Percentiles rank a stretch among this genome's conserved stretches.
These are phyloP conservation scores for Tipula confusa DNA, from an alignment of 2,888 invertebrate genomes.

Conservation along the genomic window DNA sequence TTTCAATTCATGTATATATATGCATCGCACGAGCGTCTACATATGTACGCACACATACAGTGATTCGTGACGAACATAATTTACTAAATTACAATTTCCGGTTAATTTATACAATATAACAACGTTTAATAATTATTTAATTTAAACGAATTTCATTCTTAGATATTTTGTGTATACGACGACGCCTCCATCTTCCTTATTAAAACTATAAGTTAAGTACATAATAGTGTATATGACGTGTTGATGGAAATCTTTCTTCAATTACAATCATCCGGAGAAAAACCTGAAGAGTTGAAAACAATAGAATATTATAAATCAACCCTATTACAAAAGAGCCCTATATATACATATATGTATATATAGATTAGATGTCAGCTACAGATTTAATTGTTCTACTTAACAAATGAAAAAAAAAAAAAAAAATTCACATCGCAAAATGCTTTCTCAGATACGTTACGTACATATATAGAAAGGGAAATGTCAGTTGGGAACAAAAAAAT, in stretches of 20 bases:
- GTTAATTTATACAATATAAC: neutral
- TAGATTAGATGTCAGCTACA: neutral
- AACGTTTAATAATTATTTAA: neutral
- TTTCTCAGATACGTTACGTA: neutral
- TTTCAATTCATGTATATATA: neutral
- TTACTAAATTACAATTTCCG: conserved; percentile 6
- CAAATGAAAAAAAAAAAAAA: neutral
- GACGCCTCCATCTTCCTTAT: conserved; percentile 9
- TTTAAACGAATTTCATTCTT: neutral
- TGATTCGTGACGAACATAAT: neutral
- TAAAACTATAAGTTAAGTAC: neutral
- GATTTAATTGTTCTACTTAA: conserved; percentile 3
- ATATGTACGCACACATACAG: neutral
- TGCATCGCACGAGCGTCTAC: neutral
- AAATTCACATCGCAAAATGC: conserved; percentile 12
- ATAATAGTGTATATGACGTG: neutral
- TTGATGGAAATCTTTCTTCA: neutral
- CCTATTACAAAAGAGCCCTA: neutral
- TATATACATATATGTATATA: neutral
- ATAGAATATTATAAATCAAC: conserved; percentile 8
- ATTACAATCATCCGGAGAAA: conserved; percentile 16
- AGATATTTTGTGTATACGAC: neutral
- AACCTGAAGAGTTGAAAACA: conserved; percentile 3
- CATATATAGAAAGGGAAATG: conserved; percentile 20
- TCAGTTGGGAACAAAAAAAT: neutral